These are phyloP conservation scores for Apomyelois bistriatella DNA, from an alignment of 2,888 invertebrate genomes.

Conservation along the genomic window DNA sequence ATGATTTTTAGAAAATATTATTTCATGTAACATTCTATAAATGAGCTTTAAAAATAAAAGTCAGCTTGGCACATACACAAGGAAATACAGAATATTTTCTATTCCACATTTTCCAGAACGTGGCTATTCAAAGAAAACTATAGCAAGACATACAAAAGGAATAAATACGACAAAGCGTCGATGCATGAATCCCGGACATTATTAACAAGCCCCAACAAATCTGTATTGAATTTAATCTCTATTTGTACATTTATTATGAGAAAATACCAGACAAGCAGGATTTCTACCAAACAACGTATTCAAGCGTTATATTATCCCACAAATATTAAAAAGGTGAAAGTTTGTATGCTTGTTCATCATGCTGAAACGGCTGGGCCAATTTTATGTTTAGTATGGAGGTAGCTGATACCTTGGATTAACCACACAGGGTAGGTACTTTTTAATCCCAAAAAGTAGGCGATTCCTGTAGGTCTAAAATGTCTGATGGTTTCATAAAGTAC, in stretches of 20 bases:
- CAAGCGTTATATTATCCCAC: constrained; percentile 41
- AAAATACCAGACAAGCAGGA: too few relatives aligned
- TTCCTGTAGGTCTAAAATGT: too few relatives aligned
- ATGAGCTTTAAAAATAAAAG: not conserved
- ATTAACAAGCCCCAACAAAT: constrained; percentile 24
- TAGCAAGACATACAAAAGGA: not conserved
- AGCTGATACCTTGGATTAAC: too few relatives aligned
- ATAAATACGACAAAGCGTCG: constrained; percentile 22
- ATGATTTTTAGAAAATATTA: constrained; percentile 3
- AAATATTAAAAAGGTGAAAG: too few relatives aligned
- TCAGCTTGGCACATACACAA: not conserved
- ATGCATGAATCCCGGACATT: constrained; percentile 36
- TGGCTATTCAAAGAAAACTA: constrained; percentile 7
- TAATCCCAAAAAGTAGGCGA: too few relatives aligned
- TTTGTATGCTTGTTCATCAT: too few relatives aligned
- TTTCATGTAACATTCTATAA: constrained; percentile 3
- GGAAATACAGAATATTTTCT: constrained; percentile 2
- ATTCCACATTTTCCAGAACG: constrained; percentile 8
- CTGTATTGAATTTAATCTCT: constrained; percentile 9
- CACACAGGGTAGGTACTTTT: too few relatives aligned
- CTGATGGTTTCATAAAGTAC: too few relatives aligned
- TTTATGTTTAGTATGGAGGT: too few relatives aligned
- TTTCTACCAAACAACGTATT: too few relatives aligned
- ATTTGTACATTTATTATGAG: constrained; percentile 4
- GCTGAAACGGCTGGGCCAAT: too few relatives aligned